Evolutionary conservation across 2,113 vertebrate species (phyloP).

Genomic region (Pomatostomus ruficeps): DNA sequence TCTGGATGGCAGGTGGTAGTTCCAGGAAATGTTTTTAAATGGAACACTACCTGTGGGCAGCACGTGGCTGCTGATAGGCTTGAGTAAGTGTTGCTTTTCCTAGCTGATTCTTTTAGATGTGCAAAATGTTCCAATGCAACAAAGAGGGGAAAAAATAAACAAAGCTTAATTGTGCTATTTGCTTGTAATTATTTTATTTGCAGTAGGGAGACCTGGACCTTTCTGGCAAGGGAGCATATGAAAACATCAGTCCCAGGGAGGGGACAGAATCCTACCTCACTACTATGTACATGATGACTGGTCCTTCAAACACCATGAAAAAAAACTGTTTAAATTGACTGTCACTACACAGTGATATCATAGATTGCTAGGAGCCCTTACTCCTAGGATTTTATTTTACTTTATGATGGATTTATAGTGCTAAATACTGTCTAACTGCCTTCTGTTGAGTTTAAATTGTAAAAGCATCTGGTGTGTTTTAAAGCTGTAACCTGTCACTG

Average conservation of each 20-base stretch:
- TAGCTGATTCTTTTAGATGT: neutral
- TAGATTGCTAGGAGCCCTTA: neutral
- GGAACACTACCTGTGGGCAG: slow-evolving; percentile 59
- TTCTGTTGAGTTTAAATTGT: slow-evolving; percentile 63
- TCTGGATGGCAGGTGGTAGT: slow-evolving; percentile 54
- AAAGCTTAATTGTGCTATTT: slow-evolving; percentile 12
- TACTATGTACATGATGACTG: slow-evolving; percentile 76
- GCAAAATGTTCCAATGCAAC: neutral
- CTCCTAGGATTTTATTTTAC: slow-evolving; percentile 41
- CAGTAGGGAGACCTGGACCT: slow-evolving; percentile 58
- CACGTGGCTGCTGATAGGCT: slow-evolving; percentile 26
- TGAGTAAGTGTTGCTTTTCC: slow-evolving; percentile 24
- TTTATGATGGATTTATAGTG: slow-evolving; percentile 42
- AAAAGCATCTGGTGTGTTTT: slow-evolving; percentile 33
- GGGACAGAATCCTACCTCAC: slow-evolving; percentile 87
- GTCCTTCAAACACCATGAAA: slow-evolving; percentile 71
- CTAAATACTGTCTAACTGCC: slow-evolving; percentile 64
- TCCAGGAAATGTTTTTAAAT: slow-evolving; percentile 25
- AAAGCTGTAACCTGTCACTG: slow-evolving; percentile 63
- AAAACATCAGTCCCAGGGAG: slow-evolving; percentile 80
- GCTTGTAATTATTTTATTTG: slow-evolving; percentile 53
- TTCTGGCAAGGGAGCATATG: slow-evolving; percentile 82
- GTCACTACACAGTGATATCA: neutral
- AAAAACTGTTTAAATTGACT: slow-evolving; percentile 13
- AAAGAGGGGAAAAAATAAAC: neutral